Conservation (phyloP, 2,888 invertebrate species). For the Macaria liturata region DNA sequence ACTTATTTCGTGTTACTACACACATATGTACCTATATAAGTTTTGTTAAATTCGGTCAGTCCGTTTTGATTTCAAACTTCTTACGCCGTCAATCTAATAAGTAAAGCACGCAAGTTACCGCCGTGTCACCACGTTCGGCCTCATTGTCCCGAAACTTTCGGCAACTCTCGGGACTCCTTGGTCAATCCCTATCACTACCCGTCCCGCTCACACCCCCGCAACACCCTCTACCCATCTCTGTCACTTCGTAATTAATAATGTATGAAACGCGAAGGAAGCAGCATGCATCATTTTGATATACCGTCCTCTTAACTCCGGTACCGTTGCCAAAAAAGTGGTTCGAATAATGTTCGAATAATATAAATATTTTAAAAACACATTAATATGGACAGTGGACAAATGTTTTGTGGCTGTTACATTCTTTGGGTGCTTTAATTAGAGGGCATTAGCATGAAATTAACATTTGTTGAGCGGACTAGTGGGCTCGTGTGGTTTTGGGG, state of each 20-base stretch:
- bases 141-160: slow-evolving; percentile 44
- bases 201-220: slow-evolving; percentile 36
- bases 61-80: too few relatives aligned
- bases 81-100: slow-evolving; percentile 31
- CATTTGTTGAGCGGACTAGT: slow-evolving; percentile 34
- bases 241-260: slow-evolving; percentile 72
- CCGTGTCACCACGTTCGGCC: slow-evolving; percentile 39
- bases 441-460: slow-evolving; percentile 41
- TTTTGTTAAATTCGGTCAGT: too few relatives aligned
- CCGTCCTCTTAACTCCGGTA: slow-evolving; percentile 50
- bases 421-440: slow-evolving; percentile 36
- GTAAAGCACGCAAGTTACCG: slow-evolving; percentile 28
- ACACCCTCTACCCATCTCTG: slow-evolving; percentile 40
- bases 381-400: slow-evolving; percentile 25
- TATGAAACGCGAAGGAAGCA: slow-evolving; percentile 65
- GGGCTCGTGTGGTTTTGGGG: slow-evolving; percentile 9
- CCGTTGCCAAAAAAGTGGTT: slow-evolving; percentile 55
- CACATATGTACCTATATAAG: too few relatives aligned
- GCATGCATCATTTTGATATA: slow-evolving; percentile 70
- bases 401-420: slow-evolving; percentile 53
- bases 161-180: slow-evolving; percentile 38
- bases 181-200: slow-evolving; percentile 43
- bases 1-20: too few relatives aligned
- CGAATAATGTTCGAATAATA: slow-evolving; percentile 44
- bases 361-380: slow-evolving; percentile 40